A percentile compares a stretch with the other conserved stretches of the same genome.
These are phyloP conservation scores for Planiliza haematocheilus DNA, from an alignment of 2,113 vertebrate genomes.

Conservation along the genomic window DNA sequence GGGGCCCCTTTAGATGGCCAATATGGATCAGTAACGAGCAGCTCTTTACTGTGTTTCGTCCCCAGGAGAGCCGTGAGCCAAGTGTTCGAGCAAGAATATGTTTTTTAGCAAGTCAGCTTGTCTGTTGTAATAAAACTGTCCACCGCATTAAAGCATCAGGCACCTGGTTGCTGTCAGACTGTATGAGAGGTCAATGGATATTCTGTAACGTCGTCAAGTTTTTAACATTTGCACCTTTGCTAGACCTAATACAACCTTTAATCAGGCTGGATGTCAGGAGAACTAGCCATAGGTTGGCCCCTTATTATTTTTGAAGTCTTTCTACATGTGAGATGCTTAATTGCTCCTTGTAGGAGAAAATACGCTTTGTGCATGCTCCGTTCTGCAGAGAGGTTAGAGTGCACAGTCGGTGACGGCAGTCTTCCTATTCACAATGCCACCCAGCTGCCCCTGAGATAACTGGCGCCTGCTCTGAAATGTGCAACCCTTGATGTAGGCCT, in stretches of 20 bases:
- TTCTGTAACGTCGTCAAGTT: slow-evolving; percentile 6
- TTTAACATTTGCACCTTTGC: slow-evolving; percentile 15
- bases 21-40: slow-evolving; percentile 61
- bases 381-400: slow-evolving; percentile 13
- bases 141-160: slow-evolving; percentile 57
- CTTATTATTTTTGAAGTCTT: slow-evolving; percentile 21
- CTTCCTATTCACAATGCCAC: slow-evolving; percentile 15
- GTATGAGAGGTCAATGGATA: slow-evolving; percentile 27
- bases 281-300: slow-evolving; percentile 7
- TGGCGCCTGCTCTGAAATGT: slow-evolving; percentile 60
- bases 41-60: slow-evolving; percentile 47
- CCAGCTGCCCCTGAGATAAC: slow-evolving; percentile 44
- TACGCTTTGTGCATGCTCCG: background rate
- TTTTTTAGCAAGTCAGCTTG: slow-evolving; percentile 53
- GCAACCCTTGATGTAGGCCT: slow-evolving; percentile 61
- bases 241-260: slow-evolving; percentile 14
- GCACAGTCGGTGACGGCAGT: slow-evolving; percentile 32
- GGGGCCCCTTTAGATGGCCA: slow-evolving; percentile 47
- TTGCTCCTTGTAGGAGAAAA: slow-evolving; percentile 24
- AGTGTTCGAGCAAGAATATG: slow-evolving; percentile 52
- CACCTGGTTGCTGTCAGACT: slow-evolving; percentile 44
- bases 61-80: slow-evolving; percentile 36
- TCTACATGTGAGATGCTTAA: background rate
- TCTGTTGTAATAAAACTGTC: slow-evolving; percentile 64
- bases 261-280: slow-evolving; percentile 26